A percentile compares a stretch with the other conserved stretches of the same genome.
These are phyloP conservation scores for Protobothrops flavoviridis DNA, from an alignment of 2,113 vertebrate genomes.

Conservation along the genomic window DNA sequence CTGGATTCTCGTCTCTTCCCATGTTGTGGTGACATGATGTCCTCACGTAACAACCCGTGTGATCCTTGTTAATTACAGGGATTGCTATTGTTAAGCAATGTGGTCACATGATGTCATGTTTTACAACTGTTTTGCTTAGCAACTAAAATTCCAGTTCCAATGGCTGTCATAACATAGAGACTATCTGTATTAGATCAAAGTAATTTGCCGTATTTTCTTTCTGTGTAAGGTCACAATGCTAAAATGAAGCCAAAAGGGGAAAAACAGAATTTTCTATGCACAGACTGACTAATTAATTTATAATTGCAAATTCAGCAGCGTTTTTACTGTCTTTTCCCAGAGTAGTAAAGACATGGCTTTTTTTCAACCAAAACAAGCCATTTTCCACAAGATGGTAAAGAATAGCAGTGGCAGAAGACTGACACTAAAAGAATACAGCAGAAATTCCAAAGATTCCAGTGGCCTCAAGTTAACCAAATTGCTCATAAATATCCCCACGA, in stretches of 20 bases:
- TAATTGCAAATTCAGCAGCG: neutral
- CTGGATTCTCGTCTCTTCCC: neutral
- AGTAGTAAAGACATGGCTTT: neutral
- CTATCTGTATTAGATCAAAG: neutral
- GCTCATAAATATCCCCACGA: constrained; percentile 21
- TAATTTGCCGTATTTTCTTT: neutral
- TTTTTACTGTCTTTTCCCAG: neutral
- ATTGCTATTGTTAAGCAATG: neutral
- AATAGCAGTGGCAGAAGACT: neutral
- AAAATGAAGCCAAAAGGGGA: neutral
- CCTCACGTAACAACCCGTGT: neutral
- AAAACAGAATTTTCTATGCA: too few species aligned
- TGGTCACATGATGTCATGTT: neutral
- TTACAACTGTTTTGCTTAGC: neutral
- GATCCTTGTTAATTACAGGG: neutral
- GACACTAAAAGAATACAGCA: neutral
- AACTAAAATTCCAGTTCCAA: neutral
- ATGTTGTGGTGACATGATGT: neutral
- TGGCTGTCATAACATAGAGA: neutral
- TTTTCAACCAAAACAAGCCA: neutral
- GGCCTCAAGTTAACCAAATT: constrained; percentile 3
- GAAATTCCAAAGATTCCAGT: constrained; percentile 24
- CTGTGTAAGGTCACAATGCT: neutral
- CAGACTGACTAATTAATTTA: neutral
- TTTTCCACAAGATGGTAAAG: neutral